Base-by-base conservation (phyloP, 2,888 invertebrate genomes). In the Oegoconia quadripuncta region DNA sequence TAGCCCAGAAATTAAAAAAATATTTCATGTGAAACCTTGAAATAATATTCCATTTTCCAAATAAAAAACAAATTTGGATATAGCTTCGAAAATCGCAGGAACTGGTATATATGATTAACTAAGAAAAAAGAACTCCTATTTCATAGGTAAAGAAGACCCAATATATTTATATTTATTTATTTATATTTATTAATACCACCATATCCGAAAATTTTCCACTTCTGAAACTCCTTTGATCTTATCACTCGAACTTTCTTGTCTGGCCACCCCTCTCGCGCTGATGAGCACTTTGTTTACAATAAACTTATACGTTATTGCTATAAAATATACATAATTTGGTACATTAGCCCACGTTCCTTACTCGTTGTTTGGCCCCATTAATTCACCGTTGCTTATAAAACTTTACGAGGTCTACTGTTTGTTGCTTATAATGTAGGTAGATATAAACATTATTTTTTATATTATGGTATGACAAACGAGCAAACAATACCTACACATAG, bases 221-320 rank as follows among this genome's bases (percentile, higher is more conserved):
- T 38, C 32, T 27, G 20, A 20, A 30, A 25, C 23, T 12, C 27
- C 37, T 48, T 47, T 41, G 53, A 59, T 60, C 38, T 59, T 60
- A 63, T 63, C 61, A 46, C 25, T 42, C 33, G 35, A 45, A 57
- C 52, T 62, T 59, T 56, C 62, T 53, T 62, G 55, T 46, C 53
- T 37, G 53, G 43, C 52, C 60, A 48, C 58, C 61, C 62, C 59
- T 64, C 53, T 46, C 56, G 59, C 59, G 20, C 48, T 55, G 62
- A 64, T 67, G 64, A 63, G 48, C 66, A 57, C 58, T 66, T 59
- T 56, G 55, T 55, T 42, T 49, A 50, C 61, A 59, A 64, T 61
- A 59, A 66, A 64, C 57, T 57, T 55, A 59, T 61, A 58, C 56
- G 63, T 70, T 63, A 64, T 65, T 63, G 59, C 52, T 66, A 66